Conservation (phyloP, 2,797 vertebrate genomes). For the Artibeus jamaicensis region DNA sequence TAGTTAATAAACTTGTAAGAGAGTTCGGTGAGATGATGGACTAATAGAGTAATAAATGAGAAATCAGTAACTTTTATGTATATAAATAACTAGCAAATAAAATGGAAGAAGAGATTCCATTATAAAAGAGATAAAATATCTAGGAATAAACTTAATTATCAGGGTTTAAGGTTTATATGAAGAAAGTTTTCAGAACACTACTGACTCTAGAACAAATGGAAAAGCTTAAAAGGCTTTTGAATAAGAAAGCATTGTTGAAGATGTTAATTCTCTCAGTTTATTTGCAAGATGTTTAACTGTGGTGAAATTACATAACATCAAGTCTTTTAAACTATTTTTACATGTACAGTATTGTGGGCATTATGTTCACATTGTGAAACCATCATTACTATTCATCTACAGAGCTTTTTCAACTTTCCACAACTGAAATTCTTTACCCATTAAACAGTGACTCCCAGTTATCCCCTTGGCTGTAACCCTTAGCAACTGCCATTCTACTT, state of each 20-base stretch:
- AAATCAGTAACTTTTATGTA: neutral
- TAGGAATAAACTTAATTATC: neutral
- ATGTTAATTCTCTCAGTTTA: neutral
- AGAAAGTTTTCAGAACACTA: neutral
- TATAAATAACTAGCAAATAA: neutral
- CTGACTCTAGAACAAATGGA: neutral
- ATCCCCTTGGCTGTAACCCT: neutral
- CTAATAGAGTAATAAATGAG: neutral
- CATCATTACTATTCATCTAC: too few relatives aligned
- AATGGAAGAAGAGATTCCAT: neutral
- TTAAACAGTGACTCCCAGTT: neutral
- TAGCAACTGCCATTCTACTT: neutral
- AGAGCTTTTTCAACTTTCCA: too few relatives aligned
- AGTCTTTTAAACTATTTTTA: neutral
- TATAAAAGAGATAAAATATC: too few relatives aligned
- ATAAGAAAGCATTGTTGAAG: neutral
- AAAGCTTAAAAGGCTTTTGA: neutral
- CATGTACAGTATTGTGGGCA: neutral
- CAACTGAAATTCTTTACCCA: too few relatives aligned
- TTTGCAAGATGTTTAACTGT: neutral
- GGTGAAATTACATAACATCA: neutral
- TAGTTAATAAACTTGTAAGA: neutral
- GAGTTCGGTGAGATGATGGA: too few relatives aligned
- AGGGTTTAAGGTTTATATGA: neutral
- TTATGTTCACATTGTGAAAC: neutral